Base-by-base conservation (phyloP, 2,888 invertebrate species). In the Bombyx huttoni region DNA sequence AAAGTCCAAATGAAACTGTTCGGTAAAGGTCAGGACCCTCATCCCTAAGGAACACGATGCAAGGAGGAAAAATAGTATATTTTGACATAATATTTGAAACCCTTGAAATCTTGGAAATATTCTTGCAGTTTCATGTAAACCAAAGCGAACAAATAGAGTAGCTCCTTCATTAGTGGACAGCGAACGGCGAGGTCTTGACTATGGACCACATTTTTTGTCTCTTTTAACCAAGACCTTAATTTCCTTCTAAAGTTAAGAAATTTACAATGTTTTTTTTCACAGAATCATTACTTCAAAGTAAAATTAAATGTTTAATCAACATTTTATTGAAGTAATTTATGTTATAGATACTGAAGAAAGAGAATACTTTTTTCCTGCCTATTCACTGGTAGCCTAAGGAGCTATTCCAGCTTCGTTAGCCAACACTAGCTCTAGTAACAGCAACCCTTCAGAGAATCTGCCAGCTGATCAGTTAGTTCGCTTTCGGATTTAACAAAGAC, bases 121-220 rank as follows among this genome's bases (percentile, higher is more conserved):
- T n/a, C 53, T 50, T 35, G 55, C 63, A 51, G 49, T 40, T 12
- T 12, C 75, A 77, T 78, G 73, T 77, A 71, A 70, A 48, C 58
- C 64, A 51, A 56, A 49, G 35, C 54, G 52, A 56, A 35, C 49
- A 56, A 58, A 61, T 63, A 68, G 66, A 75, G 75, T 81, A 75
- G 81, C 78, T 76, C 78, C 75, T 84, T 84, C 84, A 82, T 84
- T 84, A 84, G 77, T 70, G 75, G 68, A 62, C 70, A 67, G 63
- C 59, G 68, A 68, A 67, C 65, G 70, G 64, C 62, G 62, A 64
- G 64, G 69, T 65, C 72, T 74, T 73, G 74, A 82, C 77, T 78
- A 79, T 75, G 67, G 70, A 70, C 73, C 75, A 75, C 73, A 70
- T 75, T 81, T 82, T 80, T 78, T 77, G 74, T 76, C 73, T 64